These are phyloP conservation scores for Drosophila parvula DNA, from an alignment of 1,140 invertebrate genomes.

Conservation along the genomic window DNA sequence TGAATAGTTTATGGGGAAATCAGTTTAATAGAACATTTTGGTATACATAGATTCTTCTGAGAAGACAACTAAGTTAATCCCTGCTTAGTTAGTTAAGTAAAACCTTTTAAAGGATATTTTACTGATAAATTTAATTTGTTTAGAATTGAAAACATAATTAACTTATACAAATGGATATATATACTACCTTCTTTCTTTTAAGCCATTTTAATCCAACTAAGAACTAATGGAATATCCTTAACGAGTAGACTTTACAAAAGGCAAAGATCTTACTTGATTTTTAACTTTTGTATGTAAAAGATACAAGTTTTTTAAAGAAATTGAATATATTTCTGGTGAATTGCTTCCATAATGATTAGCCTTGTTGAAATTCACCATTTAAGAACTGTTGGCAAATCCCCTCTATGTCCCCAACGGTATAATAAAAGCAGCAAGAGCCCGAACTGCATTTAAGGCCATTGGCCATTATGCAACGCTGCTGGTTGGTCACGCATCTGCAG, in stretches of 20 bases:
- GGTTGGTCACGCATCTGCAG: constrained; percentile 37
- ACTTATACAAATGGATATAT: too few species aligned
- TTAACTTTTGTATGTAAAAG: neutral
- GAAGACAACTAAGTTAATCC: neutral
- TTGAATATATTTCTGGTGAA: neutral
- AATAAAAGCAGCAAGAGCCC: neutral
- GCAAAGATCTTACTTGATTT: neutral
- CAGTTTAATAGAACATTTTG: neutral
- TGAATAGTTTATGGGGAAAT: neutral
- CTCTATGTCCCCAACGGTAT: neutral
- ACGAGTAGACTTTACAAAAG: neutral
- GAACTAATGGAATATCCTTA: neutral
- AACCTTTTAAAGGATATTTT: too few species aligned
- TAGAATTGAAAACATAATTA: too few species aligned
- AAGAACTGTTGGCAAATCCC: neutral
- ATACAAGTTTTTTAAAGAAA: neutral
- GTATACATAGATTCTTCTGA: neutral
- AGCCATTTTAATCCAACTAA: neutral
- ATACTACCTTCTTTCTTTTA: too few species aligned
- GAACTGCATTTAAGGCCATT: constrained; percentile 22
- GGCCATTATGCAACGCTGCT: constrained; percentile 25
- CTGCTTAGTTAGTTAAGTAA: neutral
- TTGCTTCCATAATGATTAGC: neutral
- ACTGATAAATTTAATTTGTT: too few species aligned
- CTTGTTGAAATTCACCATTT: neutral